Evolutionary conservation across 1,140 invertebrate species (phyloP).

Genomic region (Zaprionus davidi): DNA sequence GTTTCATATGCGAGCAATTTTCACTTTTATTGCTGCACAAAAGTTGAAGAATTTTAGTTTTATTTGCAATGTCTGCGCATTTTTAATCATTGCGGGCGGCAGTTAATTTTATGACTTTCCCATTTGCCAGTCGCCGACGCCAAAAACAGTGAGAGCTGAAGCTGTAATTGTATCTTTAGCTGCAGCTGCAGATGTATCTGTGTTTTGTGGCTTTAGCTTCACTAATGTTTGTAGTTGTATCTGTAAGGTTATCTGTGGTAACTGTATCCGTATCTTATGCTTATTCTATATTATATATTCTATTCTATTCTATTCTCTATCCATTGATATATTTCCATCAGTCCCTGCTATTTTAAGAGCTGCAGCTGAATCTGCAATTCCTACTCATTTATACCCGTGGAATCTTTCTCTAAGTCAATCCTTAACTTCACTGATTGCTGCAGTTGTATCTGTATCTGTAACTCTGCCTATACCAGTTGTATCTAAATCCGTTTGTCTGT

Average conservation of each 20-base stretch:
- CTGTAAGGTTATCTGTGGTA: background rate
- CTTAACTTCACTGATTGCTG: background rate
- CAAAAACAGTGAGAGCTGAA: background rate
- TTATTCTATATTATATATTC: too few relatives aligned
- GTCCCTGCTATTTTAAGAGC: background rate
- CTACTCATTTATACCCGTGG: background rate
- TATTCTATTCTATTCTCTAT: too few relatives aligned
- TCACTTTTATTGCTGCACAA: constrained; percentile 60
- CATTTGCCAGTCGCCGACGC: constrained; percentile 6
- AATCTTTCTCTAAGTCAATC: background rate
- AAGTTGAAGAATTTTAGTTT: constrained; percentile 50
- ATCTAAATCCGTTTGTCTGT: constrained; percentile 2
- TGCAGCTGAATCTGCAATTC: background rate
- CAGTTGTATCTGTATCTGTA: background rate
- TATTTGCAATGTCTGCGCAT: constrained; percentile 62
- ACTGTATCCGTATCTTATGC: too few relatives aligned
- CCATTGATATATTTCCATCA: too few relatives aligned
- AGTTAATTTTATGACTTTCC: constrained; percentile 33
- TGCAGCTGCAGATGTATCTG: background rate
- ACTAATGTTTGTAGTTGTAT: background rate
- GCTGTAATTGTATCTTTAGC: background rate
- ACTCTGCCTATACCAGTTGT: background rate
- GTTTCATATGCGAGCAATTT: constrained; percentile 54
- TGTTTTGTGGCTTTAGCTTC: background rate
- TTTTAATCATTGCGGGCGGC: constrained; percentile 60